Percentiles rank a stretch among this genome's conserved stretches.
These are phyloP conservation scores for Sphaerophoria taeniata DNA, from an alignment of 2,888 invertebrate genomes.

Conservation along the genomic window DNA sequence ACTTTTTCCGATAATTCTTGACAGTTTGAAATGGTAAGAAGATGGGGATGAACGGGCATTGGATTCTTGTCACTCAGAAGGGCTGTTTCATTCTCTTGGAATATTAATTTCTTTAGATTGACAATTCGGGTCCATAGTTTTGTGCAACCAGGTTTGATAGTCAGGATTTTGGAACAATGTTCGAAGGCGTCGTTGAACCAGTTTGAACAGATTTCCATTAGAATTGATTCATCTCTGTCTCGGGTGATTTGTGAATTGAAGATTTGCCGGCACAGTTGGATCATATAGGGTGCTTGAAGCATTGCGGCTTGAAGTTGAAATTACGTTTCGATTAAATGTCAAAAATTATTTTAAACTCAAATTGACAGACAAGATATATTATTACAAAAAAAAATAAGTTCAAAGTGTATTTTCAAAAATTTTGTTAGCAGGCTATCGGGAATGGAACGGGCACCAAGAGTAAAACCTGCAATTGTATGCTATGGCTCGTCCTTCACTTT, in stretches of 20 bases:
- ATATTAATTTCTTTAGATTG: slow-evolving; percentile 75
- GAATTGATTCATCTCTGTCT: not conserved
- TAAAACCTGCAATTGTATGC: too few relatives aligned
- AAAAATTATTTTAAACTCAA: not conserved
- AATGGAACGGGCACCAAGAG: too few relatives aligned
- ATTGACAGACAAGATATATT: too few relatives aligned
- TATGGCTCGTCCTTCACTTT: too few relatives aligned
- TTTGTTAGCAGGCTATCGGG: too few relatives aligned
- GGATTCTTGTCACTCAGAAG: slow-evolving; percentile 74
- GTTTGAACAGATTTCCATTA: slow-evolving; percentile 57
- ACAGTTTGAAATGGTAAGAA: slow-evolving; percentile 73
- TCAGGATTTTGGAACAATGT: slow-evolving; percentile 72
- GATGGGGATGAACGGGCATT: slow-evolving; percentile 75
- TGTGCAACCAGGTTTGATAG: slow-evolving; percentile 39
- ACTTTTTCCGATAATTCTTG: slow-evolving; percentile 75
- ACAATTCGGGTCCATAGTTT: slow-evolving; percentile 72
- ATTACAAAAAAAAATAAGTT: too few relatives aligned
- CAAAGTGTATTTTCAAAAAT: too few relatives aligned
- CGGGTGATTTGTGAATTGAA: slow-evolving; percentile 4
- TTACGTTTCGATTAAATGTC: too few relatives aligned
- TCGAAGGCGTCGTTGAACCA: slow-evolving; percentile 76
- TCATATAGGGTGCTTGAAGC: slow-evolving; percentile 52
- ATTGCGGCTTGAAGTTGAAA: slow-evolving; percentile 19
- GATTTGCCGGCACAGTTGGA: slow-evolving; percentile 45
- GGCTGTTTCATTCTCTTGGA: slow-evolving; percentile 71